Conservation (phyloP, 2,113 vertebrate species). For the Candoia aspera region DNA sequence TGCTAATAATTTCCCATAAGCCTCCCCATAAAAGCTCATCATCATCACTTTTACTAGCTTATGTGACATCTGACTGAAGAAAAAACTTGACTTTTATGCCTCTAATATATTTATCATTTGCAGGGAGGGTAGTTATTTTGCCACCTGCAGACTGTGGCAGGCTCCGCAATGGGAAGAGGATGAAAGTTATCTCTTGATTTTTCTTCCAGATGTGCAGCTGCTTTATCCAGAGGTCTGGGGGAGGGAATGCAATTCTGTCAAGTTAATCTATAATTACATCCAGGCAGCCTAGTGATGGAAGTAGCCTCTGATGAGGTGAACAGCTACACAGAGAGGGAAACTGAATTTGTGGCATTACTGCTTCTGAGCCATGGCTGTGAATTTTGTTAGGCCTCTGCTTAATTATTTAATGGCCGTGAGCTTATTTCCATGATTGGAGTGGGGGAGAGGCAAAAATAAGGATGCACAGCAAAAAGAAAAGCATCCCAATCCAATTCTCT, state of each 20-base stretch:
- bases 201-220: conserved; percentile 23
- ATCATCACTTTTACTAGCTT: conserved; percentile 18
- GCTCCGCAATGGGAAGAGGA: not conserved
- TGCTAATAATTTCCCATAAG: conserved; percentile 10
- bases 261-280: conserved; percentile 30
- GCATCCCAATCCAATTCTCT: not conserved
- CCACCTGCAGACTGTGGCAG: not conserved
- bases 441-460: too few relatives aligned
- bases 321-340: not conserved
- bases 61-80: conserved; percentile 12
- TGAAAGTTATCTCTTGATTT: conserved; percentile 29
- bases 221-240: not conserved
- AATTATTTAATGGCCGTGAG: not conserved
- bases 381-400: not conserved
- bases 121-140: conserved; percentile 1
- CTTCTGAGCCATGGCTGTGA: not conserved
- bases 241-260: not conserved
- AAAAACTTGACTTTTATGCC: conserved; percentile 20
- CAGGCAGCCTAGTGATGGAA: not conserved
- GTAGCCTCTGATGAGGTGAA: conserved; percentile 5
- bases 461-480: not conserved
- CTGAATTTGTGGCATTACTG: conserved; percentile 8
- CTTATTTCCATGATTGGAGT: not conserved
- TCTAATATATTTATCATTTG: conserved; percentile 6
- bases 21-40: conserved; percentile 16